A percentile compares a stretch with the other conserved stretches of the same genome.
Conservation (phyloP, 2,113 vertebrate genomes). For the Oncorhynchus keta region DNA sequence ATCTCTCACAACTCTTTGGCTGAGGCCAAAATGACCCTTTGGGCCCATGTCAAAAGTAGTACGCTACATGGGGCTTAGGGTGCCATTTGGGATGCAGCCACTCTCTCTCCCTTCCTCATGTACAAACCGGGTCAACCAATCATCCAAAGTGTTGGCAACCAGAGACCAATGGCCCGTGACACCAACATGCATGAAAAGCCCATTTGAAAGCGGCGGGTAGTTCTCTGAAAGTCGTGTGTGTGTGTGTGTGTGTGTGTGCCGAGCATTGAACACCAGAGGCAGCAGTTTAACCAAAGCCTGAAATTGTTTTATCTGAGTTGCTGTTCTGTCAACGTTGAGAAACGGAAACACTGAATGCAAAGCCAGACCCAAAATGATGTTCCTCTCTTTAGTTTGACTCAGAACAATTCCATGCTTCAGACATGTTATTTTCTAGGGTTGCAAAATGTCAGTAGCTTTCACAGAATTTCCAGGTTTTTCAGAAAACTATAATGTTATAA, state of each 20-base stretch:
- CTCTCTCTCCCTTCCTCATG: slow-evolving; percentile 35
- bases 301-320: slow-evolving; percentile 1
- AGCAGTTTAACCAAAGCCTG: slow-evolving; percentile 13
- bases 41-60: too few species aligned
- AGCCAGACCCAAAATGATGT: too few species aligned
- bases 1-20: slow-evolving; percentile 57
- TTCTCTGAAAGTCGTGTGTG: slow-evolving; percentile 26
- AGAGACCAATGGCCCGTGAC: slow-evolving; percentile 55
- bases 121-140: slow-evolving; percentile 48
- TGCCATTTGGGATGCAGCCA: background rate
- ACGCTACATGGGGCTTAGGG: too few species aligned
- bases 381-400: too few species aligned
- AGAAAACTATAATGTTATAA: too few species aligned
- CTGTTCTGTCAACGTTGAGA: background rate
- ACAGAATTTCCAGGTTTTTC: too few species aligned
- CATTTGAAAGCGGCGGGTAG: slow-evolving; percentile 38
- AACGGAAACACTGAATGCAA: too few species aligned
- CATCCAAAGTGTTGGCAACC: slow-evolving; percentile 50
- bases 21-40: too few species aligned
- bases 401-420: too few species aligned
- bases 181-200: slow-evolving; percentile 35
- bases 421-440: too few species aligned
- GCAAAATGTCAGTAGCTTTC: too few species aligned
- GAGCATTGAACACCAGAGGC: slow-evolving; percentile 28
- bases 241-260: slow-evolving; percentile 20